A percentile compares a stretch with the other conserved stretches of the same genome.
phyloP scores from a whole-genome alignment of 2,888 invertebrate species.

The Aethes cnicana region DNA sequence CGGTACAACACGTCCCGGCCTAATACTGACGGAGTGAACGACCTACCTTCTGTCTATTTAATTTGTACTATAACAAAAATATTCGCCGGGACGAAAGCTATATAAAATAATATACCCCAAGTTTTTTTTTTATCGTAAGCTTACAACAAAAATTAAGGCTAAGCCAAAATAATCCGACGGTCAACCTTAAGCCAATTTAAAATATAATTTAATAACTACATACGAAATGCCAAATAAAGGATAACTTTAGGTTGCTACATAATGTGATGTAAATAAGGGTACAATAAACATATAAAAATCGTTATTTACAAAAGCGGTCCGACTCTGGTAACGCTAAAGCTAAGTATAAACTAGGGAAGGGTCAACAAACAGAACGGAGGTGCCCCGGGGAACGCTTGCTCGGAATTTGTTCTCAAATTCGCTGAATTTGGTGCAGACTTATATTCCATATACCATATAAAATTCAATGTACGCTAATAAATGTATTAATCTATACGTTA shows the following conservation, averaged over 20 bases:
- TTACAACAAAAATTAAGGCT: slow-evolving; percentile 60
- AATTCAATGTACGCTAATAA: slow-evolving; percentile 12
- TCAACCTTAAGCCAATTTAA: slow-evolving; percentile 58
- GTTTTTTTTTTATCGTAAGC: slow-evolving; percentile 42
- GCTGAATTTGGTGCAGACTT: slow-evolving; percentile 11
- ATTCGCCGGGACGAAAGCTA: slow-evolving; percentile 43
- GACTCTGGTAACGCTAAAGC: slow-evolving; percentile 60
- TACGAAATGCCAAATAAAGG: slow-evolving; percentile 57
- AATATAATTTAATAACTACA: slow-evolving; percentile 56
- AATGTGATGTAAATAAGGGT: slow-evolving; percentile 54
- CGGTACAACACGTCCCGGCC: slow-evolving; percentile 3
- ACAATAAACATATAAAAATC: slow-evolving; percentile 57
- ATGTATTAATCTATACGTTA: slow-evolving; percentile 1
- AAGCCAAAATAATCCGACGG: slow-evolving; percentile 44
- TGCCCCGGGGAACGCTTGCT: slow-evolving; percentile 21
- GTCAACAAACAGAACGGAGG: slow-evolving; percentile 32
- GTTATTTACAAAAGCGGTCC: slow-evolving; percentile 65
- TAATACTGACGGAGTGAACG: slow-evolving; percentile 40
- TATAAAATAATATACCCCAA: slow-evolving; percentile 35
- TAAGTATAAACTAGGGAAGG: slow-evolving; percentile 42
- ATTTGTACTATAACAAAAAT: slow-evolving; percentile 78
- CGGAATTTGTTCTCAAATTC: slow-evolving; percentile 23
- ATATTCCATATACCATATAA: slow-evolving; percentile 15
- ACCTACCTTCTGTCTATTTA: slow-evolving; percentile 52
- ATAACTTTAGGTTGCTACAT: slow-evolving; percentile 46